Percentiles rank a stretch among this genome's conserved stretches.
Evolutionary conservation across 2,888 invertebrate species (phyloP).

Genomic region (Hyposoter dolosus): DNA sequence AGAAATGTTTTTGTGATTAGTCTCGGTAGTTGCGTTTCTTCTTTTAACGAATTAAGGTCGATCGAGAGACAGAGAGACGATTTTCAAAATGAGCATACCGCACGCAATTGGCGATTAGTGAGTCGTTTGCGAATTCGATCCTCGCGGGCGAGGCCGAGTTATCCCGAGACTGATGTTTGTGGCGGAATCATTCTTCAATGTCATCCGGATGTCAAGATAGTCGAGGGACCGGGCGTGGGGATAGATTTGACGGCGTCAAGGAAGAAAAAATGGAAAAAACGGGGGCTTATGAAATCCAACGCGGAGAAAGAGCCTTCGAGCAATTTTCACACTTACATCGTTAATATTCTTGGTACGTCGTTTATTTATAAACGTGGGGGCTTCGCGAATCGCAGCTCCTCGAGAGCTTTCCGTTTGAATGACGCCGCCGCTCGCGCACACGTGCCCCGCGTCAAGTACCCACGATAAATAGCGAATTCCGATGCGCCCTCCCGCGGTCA

Average conservation of each 20-base stretch:
- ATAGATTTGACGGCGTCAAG: not conserved
- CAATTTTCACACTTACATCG: slow-evolving; percentile 53
- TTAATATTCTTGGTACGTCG: slow-evolving; percentile 18
- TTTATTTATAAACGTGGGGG: slow-evolving; percentile 5
- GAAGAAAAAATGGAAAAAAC: not conserved
- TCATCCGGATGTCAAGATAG: slow-evolving; percentile 44
- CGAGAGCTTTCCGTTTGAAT: slow-evolving; percentile 22
- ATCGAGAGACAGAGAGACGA: not conserved
- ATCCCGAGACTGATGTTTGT: not conserved
- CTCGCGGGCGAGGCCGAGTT: slow-evolving; percentile 17
- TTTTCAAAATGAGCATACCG: not conserved
- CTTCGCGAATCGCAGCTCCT: slow-evolving; percentile 5
- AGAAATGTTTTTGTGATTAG: too few species aligned
- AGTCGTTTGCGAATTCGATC: not conserved
- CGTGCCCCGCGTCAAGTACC: slow-evolving; percentile 17
- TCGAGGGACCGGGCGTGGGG: too few species aligned
- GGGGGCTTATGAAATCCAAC: slow-evolving; percentile 9
- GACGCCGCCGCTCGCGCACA: slow-evolving; percentile 3
- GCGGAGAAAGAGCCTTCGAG: not conserved
- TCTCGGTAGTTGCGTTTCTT: too few species aligned
- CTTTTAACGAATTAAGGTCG: too few species aligned
- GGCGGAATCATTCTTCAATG: slow-evolving; percentile 41
- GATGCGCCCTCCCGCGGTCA: not conserved
- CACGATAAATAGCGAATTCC: not conserved
- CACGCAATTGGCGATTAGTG: not conserved